Percentiles rank a stretch among this genome's conserved stretches.
These are phyloP conservation scores for Hirudinaria manillensis DNA, from an alignment of 2,888 invertebrate species.

Conservation along the genomic window DNA sequence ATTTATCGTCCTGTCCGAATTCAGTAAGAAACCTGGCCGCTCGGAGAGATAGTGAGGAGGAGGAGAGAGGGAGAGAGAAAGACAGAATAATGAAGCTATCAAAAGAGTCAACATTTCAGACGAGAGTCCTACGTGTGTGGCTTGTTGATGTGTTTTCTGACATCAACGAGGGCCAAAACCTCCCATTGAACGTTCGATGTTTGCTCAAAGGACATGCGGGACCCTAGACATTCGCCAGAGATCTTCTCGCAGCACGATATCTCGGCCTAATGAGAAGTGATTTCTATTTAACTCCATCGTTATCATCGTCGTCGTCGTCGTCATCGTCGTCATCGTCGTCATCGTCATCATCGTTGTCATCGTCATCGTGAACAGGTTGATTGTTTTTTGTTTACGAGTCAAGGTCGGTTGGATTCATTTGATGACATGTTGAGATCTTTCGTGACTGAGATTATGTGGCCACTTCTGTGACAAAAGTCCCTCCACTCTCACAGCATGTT, in stretches of 20 bases:
- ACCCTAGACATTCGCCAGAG: background rate
- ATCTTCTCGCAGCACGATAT: background rate
- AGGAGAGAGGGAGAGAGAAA: too few relatives aligned
- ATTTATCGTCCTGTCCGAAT: too few relatives aligned
- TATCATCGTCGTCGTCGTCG: constrained; percentile 18
- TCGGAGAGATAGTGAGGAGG: too few relatives aligned
- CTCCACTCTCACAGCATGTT: too few relatives aligned
- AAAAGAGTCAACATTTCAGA: constrained; percentile 1
- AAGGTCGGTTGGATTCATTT: too few relatives aligned
- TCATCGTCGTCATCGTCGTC: constrained; percentile 16
- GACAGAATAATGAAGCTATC: constrained; percentile 13
- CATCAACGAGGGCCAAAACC: background rate
- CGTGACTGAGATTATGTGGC: too few relatives aligned
- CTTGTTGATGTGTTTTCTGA: constrained; percentile 2
- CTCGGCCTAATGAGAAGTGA: background rate
- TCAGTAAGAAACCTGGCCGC: too few relatives aligned
- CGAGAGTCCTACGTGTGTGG: background rate
- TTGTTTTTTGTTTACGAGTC: too few relatives aligned
- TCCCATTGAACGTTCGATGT: background rate
- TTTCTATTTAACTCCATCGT: constrained; percentile 5
- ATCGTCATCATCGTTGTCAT: constrained; percentile 14
- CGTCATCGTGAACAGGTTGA: too few relatives aligned
- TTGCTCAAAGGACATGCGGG: too few relatives aligned
- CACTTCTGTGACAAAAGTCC: too few relatives aligned
- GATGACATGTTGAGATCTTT: too few relatives aligned